Base-by-base conservation (phyloP, 2,797 vertebrate species). In the Lithobates sylvaticus region DNA sequence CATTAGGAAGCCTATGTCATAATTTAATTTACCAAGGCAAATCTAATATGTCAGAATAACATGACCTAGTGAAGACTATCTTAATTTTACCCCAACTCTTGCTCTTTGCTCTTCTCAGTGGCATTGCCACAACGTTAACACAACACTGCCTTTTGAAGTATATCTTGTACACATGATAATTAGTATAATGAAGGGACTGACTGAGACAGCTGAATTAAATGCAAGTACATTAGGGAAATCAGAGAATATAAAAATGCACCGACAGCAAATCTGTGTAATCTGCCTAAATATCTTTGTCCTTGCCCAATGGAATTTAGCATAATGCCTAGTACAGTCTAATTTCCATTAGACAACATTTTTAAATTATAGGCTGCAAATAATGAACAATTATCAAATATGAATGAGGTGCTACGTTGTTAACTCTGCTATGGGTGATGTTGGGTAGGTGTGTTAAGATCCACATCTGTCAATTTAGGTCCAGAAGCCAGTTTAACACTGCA, bases 171-270 rank as follows among this genome's bases (percentile, higher is more conserved):
- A 76, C 64, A 76, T 50, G 50, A 72, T 67, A n/a, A 76, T 83
- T 47, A 83, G 61, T 68, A 42, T 83, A 76, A 84, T 84, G 64
- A 75, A 69, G 44, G 64, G 72, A 76, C 58, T 67, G 70, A 12
- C 5, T 61, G 36, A 68, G 61, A 69, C 26, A 5, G 44, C 81
- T 83, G 64, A 76, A 76, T 69, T 39, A 76, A 64, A 69, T 34
- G n/a, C 1, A 76, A 76, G 23, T 39, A 27, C 5, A 78, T 78
- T 26, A 65, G 29, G 64, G 64, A 84, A 76, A 76, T 54, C 73
- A 68, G 61, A 67, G 44, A 47, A 77, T 84, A 50, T 61, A 32
- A 36, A 12, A 36, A 29, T 36, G 34, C 13, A 21, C 10, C 5
- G 21, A 36, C 75, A 76, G 21, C 54, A 61, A 61, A 61, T 61